These are phyloP conservation scores for Panagrolaimus sp. DNA, from an alignment of 1,140 invertebrate species.

Conservation along the genomic window DNA sequence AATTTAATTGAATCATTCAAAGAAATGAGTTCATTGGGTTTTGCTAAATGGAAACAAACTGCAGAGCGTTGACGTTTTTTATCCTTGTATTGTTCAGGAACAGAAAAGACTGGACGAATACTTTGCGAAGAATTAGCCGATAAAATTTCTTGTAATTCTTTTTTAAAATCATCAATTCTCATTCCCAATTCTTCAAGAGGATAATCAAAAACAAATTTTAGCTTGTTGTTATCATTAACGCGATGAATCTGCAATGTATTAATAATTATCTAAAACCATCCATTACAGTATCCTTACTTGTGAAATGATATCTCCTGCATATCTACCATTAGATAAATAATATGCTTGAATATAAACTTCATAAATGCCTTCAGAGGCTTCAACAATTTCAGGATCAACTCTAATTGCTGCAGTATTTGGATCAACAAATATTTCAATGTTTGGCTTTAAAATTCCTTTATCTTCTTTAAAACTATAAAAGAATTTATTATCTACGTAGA, in stretches of 20 bases:
- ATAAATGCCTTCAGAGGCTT: constrained; percentile 29
- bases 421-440: background rate
- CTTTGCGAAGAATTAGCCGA: background rate
- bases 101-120: background rate
- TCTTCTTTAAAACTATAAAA: constrained; percentile 17
- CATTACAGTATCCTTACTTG: background rate
- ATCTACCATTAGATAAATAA: background rate
- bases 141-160: background rate
- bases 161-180: background rate
- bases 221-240: background rate
- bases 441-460: background rate
- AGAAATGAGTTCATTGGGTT: background rate
- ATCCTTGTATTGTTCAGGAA: background rate
- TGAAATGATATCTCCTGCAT: background rate
- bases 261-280: too few species aligned
- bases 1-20: background rate
- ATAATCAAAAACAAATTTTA: constrained; percentile 6
- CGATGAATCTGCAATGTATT: background rate
- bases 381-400: constrained; percentile 22
- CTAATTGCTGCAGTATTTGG: constrained; percentile 17
- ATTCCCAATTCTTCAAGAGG: background rate
- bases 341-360: constrained; percentile 10
- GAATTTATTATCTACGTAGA: constrained; percentile 14
- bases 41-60: constrained; percentile 5
- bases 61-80: background rate